Base-by-base conservation (phyloP, 2,113 vertebrate species). In the Aplodontia rufa region DNA sequence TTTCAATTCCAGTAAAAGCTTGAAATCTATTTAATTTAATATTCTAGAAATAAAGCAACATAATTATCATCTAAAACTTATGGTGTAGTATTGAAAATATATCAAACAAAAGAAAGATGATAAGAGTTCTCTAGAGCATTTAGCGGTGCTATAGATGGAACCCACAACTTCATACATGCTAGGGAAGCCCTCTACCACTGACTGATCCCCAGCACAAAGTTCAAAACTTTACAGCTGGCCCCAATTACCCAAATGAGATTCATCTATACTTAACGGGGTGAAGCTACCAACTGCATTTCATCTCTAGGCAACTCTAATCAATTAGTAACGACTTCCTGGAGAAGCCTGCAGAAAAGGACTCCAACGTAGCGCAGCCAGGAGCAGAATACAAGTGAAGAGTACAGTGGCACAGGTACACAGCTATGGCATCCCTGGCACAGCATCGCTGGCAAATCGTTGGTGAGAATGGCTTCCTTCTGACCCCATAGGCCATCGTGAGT, bases 1-100 rank as follows among this genome's bases (percentile, higher is more conserved):
- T 87, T 86, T 87, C 75, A 60, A 55, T 75, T 76, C 72, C 32
- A 87, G 72, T 81, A n/a, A 91, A 82, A 89, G 42, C 22, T 81
- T 81, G 10, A 84, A 35, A 88, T 80, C 2, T 5, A n/a, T 66
- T 93, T 62, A 30, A 53, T 53, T 87, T 80, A 45, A 40, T 87
- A 62, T 76, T 76, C 83, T 82, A 74, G 47, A 89, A 94, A 68
- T n/a, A 71, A 90, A 94, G 71, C 20, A 72, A 37, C 13, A 55
- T 40, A 75, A 89, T 35, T 78, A 75, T 75, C 91, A 55, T 69
- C 55, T 75, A 30, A 66, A 72, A 91, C 28, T 8, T 60, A 40
- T 45, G 22, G 68, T 53, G 32, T 19, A 74, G 42, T 68, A 83
- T 91, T 96, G 60, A 89, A 83, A 92, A 89, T 51, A 47, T 22